Conservation (phyloP, 2,797 vertebrate species). For the Melanotaenia parkinsoni region DNA sequence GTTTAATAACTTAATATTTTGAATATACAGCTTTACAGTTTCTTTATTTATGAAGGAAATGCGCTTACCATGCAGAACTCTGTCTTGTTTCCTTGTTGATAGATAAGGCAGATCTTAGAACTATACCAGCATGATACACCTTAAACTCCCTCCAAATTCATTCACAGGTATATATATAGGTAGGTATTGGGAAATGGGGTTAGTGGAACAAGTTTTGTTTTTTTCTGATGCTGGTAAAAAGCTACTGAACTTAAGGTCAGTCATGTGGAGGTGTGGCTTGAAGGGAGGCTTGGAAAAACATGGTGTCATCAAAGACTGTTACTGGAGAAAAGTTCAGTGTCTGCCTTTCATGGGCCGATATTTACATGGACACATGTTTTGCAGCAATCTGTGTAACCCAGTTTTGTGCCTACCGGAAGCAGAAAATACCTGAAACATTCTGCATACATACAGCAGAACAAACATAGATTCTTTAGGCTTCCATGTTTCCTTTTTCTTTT, state of each 20-base stretch:
- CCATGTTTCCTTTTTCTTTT: too few relatives aligned
- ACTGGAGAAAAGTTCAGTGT: conserved; percentile 48
- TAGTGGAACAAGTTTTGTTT: conserved; percentile 49
- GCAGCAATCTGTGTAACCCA: conserved; percentile 33
- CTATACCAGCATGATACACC: background rate
- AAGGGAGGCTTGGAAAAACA: conserved; percentile 9
- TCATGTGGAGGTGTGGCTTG: conserved; percentile 42
- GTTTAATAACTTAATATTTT: background rate
- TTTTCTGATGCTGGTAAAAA: conserved; percentile 7
- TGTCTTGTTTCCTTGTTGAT: background rate
- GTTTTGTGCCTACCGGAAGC: background rate
- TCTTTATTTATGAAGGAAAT: background rate
- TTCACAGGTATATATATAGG: conserved; percentile 36
- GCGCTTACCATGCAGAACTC: conserved; percentile 30
- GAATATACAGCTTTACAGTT: too few relatives aligned
- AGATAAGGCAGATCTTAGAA: background rate
- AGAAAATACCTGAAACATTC: conserved; percentile 16
- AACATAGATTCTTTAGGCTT: background rate
- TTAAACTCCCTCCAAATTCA: background rate
- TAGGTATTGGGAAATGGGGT: conserved; percentile 37
- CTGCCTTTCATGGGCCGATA: conserved; percentile 31
- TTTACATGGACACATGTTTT: conserved; percentile 61
- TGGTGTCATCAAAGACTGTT: conserved; percentile 31
- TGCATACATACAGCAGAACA: conserved; percentile 29
- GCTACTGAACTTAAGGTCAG: conserved; percentile 47